Percentiles rank a stretch among this genome's conserved stretches.
Evolutionary conservation across 2,888 invertebrate species (phyloP).

Genomic region (Patella pellucida): DNA sequence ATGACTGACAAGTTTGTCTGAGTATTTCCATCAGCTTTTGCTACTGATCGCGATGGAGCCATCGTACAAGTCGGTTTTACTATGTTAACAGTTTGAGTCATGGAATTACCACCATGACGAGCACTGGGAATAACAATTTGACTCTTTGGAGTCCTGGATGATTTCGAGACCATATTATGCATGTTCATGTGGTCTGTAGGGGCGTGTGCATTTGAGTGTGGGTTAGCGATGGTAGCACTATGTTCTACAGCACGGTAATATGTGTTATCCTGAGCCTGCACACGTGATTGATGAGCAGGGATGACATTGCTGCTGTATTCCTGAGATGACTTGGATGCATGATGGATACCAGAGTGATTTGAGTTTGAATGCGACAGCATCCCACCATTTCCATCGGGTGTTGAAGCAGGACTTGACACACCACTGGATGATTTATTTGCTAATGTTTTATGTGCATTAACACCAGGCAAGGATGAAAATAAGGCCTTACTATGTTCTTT

Average conservation of each 20-base stretch:
- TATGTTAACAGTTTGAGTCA: slow-evolving; percentile 56
- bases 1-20: slow-evolving; percentile 60
- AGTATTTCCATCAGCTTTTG: slow-evolving; percentile 56
- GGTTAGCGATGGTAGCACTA: background rate
- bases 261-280: background rate
- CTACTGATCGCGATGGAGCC: slow-evolving; percentile 38
- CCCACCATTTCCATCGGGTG: slow-evolving; percentile 22
- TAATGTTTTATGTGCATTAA: slow-evolving; percentile 26
- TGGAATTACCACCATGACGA: slow-evolving; percentile 28
- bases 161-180: slow-evolving; percentile 23
- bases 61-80: slow-evolving; percentile 59
- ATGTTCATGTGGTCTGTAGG: slow-evolving; percentile 18
- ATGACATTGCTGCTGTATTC: slow-evolving; percentile 26
- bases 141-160: slow-evolving; percentile 23
- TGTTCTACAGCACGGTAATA: background rate
- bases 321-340: slow-evolving; percentile 12
- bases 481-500: slow-evolving; percentile 35
- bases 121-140: slow-evolving; percentile 40
- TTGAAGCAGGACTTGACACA: slow-evolving; percentile 29
- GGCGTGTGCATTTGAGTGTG: background rate
- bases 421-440: slow-evolving; percentile 27
- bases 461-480: slow-evolving; percentile 35
- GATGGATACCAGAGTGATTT: slow-evolving; percentile 16
- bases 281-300: background rate
- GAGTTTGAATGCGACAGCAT: slow-evolving; percentile 13